These are phyloP conservation scores for Eupleurogrammus muticus DNA, from an alignment of 2,797 vertebrate genomes.

Conservation along the genomic window DNA sequence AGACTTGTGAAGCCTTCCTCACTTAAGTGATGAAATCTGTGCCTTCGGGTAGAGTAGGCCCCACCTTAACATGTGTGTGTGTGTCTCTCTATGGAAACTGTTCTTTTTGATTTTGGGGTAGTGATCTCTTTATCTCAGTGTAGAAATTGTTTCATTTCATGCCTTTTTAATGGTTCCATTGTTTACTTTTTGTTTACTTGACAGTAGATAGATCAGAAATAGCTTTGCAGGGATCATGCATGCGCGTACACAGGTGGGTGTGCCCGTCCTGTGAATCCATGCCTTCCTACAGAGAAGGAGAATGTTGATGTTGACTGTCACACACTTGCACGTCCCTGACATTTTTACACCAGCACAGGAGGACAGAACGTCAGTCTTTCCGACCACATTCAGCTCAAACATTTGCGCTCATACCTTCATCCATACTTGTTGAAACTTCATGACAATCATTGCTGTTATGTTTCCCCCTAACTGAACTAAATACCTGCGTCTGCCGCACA, in stretches of 20 bases:
- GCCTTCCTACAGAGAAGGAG: conserved; percentile 65
- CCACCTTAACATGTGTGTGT: neutral
- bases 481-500: conserved; percentile 11
- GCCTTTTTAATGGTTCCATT: neutral
- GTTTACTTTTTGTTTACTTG: neutral
- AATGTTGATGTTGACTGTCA: conserved; percentile 87
- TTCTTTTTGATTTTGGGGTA: no score
- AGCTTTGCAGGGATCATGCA: conserved; percentile 10
- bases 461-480: conserved; percentile 12
- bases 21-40: neutral
- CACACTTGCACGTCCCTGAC: conserved; percentile 72
- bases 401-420: conserved; percentile 13
- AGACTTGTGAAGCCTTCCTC: neutral
- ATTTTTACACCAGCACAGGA: conserved; percentile 77
- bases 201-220: neutral
- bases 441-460: neutral
- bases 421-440: conserved; percentile 2
- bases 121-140: neutral
- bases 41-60: no score
- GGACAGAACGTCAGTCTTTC: conserved; percentile 68
- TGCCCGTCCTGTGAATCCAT: conserved; percentile 54
- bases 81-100: neutral
- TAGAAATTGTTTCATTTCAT: neutral
- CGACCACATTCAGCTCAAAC: conserved; percentile 34
- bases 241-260: conserved; percentile 65